A percentile compares a stretch with the other conserved stretches of the same genome.
Conservation (phyloP, 2,888 invertebrate genomes). For the Carabus problematicus region DNA sequence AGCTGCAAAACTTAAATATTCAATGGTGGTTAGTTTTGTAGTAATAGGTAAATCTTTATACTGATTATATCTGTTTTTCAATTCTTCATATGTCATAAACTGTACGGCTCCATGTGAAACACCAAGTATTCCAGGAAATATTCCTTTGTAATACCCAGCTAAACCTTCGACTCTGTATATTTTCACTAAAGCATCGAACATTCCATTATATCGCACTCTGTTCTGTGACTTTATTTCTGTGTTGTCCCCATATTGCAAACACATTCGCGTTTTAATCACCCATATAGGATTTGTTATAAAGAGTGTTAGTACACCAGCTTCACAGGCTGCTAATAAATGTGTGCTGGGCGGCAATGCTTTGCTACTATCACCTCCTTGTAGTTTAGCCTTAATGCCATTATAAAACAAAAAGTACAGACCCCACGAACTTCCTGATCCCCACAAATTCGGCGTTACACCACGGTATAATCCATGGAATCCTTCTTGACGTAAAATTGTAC, state of each 20-base stretch:
- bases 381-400: conserved; percentile 88
- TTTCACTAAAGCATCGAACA: conserved; percentile 88
- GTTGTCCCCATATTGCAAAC: conserved; percentile 83
- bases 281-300: conserved; percentile 97
- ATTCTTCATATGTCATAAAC: conserved; percentile 98
- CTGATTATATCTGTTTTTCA: conserved; percentile 91
- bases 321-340: conserved; percentile 89
- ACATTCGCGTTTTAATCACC: conserved; percentile 97
- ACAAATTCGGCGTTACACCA: conserved; percentile 96
- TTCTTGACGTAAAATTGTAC: conserved; percentile 85
- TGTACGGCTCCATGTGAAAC: conserved; percentile 99
- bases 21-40: conserved; percentile 85
- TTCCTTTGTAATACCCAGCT: conserved; percentile 92
- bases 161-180: conserved; percentile 91
- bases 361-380: conserved; percentile 84
- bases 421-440: conserved; percentile 97
- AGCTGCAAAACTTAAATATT: conserved; percentile 93
- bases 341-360: conserved; percentile 79
- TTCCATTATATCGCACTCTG: conserved; percentile 74
- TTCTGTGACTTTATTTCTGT: conserved; percentile 62
- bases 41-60: conserved; percentile 82
- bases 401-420: conserved; percentile 98
- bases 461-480: conserved; percentile 90
- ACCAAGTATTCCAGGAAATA: conserved; percentile 95
- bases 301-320: conserved; percentile 88